phyloP scores from a whole-genome alignment of 2,888 invertebrate species.

The Drosophila nr. medialis region DNA sequence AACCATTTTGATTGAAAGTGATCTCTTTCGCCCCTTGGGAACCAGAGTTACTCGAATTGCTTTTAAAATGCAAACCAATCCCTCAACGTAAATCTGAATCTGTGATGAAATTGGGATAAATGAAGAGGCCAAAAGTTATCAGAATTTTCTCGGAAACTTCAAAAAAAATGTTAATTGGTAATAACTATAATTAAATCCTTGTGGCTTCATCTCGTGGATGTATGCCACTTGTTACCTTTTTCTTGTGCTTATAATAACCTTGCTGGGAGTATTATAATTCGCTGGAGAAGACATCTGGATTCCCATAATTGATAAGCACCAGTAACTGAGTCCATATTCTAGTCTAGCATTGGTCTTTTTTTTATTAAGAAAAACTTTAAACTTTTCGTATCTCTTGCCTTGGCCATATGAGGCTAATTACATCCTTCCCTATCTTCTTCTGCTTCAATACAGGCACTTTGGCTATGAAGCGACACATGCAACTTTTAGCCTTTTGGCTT shows the following conservation, averaged over 20 bases:
- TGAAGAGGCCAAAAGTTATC: background rate
- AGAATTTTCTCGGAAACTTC: background rate
- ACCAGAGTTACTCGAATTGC: background rate
- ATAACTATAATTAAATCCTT: background rate
- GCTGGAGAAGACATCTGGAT: background rate
- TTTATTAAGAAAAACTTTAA: background rate
- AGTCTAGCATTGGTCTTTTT: no score
- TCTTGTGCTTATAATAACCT: background rate
- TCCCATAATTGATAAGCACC: background rate
- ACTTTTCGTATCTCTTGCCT: background rate
- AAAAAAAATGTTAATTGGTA: background rate
- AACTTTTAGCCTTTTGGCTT: slow-evolving; percentile 66
- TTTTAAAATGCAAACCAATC: background rate
- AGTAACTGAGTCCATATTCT: background rate
- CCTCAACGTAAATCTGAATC: background rate
- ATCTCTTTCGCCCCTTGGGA: background rate
- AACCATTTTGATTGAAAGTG: background rate
- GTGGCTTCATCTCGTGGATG: background rate
- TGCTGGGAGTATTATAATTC: background rate
- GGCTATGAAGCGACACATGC: slow-evolving; percentile 77
- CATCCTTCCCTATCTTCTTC: no score
- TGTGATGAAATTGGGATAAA: background rate
- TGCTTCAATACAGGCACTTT: slow-evolving; percentile 66
- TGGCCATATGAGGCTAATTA: background rate
- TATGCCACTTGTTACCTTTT: background rate